A percentile compares a stretch with the other conserved stretches of the same genome.
These are phyloP conservation scores for Chelonus insularis DNA, from an alignment of 1,140 invertebrate species.

Conservation along the genomic window DNA sequence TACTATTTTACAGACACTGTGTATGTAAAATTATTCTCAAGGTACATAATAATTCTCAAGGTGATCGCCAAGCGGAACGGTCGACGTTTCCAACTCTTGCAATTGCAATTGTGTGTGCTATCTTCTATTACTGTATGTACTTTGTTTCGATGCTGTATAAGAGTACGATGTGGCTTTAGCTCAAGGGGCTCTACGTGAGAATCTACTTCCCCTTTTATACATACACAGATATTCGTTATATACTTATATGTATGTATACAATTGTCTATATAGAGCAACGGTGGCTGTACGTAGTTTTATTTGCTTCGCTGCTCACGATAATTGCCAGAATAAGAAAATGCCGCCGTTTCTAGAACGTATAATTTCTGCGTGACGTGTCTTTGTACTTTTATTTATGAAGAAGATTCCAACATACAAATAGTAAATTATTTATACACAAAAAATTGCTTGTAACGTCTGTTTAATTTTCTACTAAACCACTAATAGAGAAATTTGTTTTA, in stretches of 20 bases:
- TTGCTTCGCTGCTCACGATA: conserved; percentile 24
- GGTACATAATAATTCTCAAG: conserved; percentile 12
- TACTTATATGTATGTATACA: too few species aligned
- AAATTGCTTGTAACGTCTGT: too few species aligned
- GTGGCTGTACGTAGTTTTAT: conserved; percentile 15
- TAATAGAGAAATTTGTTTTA: too few species aligned
- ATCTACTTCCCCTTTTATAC: conserved; percentile 4
- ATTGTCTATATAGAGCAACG: too few species aligned
- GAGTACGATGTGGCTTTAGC: conserved; percentile 3
- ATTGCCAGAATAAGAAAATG: conserved; percentile 25
- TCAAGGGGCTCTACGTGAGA: conserved; percentile 17
- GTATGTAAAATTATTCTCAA: conserved; percentile 22
- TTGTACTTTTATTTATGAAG: neutral
- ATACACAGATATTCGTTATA: neutral
- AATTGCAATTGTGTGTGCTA: neutral
- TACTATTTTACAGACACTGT: neutral
- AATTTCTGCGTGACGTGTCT: neutral
- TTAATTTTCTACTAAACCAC: too few species aligned
- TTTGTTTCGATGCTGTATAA: neutral
- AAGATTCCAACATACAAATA: too few species aligned
- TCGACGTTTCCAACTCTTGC: conserved; percentile 19
- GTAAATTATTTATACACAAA: neutral
- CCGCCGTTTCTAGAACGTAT: conserved; percentile 11
- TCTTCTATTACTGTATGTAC: neutral
- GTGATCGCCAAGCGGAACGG: conserved; percentile 20